These are phyloP conservation scores for Neotoxoptera formosana DNA, from an alignment of 1,140 invertebrate species.

Conservation along the genomic window DNA sequence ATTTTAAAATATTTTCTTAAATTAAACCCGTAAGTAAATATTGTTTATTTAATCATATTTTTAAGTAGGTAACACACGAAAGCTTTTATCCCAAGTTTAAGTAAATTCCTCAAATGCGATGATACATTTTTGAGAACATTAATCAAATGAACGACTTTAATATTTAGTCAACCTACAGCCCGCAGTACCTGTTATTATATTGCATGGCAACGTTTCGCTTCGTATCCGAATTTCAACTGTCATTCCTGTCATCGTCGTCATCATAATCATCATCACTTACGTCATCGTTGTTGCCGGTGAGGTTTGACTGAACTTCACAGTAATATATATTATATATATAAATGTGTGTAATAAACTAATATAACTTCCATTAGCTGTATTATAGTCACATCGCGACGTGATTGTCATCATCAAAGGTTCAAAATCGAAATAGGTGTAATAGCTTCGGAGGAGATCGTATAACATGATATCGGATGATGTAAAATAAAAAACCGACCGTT, in stretches of 20 bases:
- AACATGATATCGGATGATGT: not conserved
- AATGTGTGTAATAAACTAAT: not conserved
- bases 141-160: not conserved
- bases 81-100: not conserved
- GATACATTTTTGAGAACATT: not conserved
- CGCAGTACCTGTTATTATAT: not conserved
- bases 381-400: not conserved
- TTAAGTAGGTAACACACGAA: not conserved
- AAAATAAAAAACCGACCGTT: not conserved
- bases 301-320: not conserved
- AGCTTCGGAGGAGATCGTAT: not conserved
- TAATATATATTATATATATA: not conserved
- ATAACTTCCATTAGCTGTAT: slow-evolving; percentile 5
- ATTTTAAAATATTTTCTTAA: not conserved
- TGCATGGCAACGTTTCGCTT: not conserved
- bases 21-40: not conserved
- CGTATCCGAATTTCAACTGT: not conserved
- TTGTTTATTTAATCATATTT: not conserved
- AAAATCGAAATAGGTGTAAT: not conserved
- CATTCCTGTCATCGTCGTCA: not conserved
- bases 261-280: not conserved
- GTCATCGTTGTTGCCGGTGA: not conserved
- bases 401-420: not conserved
- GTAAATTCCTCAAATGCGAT: not conserved
- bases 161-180: not conserved